A percentile compares a stretch with the other conserved stretches of the same genome.
Conservation (phyloP, 2,113 vertebrate species). For the Phylloscopus trochilus region DNA sequence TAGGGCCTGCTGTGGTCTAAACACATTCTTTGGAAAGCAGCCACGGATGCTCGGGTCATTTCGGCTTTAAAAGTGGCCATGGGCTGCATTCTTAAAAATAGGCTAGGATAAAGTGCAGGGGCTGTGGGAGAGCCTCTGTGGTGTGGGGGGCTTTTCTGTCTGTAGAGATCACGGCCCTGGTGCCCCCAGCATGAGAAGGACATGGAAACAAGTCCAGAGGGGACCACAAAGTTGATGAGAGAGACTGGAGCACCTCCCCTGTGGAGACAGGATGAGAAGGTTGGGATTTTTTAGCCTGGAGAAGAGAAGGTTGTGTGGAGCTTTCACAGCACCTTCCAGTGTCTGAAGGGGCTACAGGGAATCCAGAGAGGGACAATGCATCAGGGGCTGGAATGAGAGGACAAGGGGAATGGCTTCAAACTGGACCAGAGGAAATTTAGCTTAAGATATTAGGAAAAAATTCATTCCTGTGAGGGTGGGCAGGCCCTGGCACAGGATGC, state of each 20-base stretch:
- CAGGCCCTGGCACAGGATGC: rapidly evolving
- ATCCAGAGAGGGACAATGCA: neutral
- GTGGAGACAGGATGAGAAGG: neutral
- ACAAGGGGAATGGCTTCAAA: rapidly evolving
- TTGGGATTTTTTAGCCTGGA: neutral
- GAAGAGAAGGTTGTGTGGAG: neutral
- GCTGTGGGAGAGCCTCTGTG: neutral
- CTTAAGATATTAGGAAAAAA: neutral
- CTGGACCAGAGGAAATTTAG: neutral
- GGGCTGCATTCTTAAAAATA: neutral
- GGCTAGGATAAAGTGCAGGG: neutral
- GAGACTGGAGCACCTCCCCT: neutral
- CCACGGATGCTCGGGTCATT: neutral
- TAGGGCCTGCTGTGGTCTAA: slow-evolving; percentile 5
- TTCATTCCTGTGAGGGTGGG: rapidly evolving
- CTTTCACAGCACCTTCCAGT: neutral
- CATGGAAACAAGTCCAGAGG: neutral
- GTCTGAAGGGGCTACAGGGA: neutral
- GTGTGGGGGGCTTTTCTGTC: neutral
- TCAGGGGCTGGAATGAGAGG: neutral
- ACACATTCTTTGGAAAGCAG: neutral
- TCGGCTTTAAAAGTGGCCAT: neutral
- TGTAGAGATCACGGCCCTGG: neutral
- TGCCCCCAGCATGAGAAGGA: neutral
- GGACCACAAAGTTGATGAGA: neutral